phyloP scores from a whole-genome alignment of 2,113 vertebrate genomes.

The Urocynchramus pylzowi region DNA sequence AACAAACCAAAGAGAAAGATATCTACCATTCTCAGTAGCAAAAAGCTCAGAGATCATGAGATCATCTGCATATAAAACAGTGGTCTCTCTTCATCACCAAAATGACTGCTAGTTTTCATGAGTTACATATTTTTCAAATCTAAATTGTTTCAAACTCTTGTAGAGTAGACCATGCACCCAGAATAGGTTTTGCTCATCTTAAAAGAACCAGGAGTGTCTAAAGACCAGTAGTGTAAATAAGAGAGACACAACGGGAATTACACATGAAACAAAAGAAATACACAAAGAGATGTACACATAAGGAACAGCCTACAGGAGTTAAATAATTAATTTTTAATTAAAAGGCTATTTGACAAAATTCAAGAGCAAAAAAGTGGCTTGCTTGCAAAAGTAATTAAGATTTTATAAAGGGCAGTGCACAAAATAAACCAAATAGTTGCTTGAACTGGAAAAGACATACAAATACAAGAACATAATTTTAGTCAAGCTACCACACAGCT shows the following conservation, averaged over 20 bases:
- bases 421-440: not conserved
- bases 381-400: not conserved
- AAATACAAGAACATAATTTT: not conserved
- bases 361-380: not conserved
- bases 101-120: not conserved
- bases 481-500: not conserved
- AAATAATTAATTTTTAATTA: not conserved
- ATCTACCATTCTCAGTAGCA: not conserved
- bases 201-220: not conserved
- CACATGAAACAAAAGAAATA: not conserved
- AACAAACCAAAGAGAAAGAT: not conserved
- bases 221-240: not conserved
- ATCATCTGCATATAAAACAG: not conserved
- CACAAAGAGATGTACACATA: not conserved
- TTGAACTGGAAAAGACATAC: not conserved
- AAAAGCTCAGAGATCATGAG: not conserved
- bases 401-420: not conserved
- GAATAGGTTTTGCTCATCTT: not conserved
- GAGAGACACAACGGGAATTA: not conserved
- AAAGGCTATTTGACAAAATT: not conserved
- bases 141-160: not conserved
- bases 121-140: not conserved
- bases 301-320: not conserved
- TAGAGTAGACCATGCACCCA: not conserved
- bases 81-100: not conserved